Percentiles rank a stretch among this genome's conserved stretches.
These are phyloP conservation scores for Drosophila pallidifrons DNA, from an alignment of 1,140 invertebrate genomes.

Conservation along the genomic window DNA sequence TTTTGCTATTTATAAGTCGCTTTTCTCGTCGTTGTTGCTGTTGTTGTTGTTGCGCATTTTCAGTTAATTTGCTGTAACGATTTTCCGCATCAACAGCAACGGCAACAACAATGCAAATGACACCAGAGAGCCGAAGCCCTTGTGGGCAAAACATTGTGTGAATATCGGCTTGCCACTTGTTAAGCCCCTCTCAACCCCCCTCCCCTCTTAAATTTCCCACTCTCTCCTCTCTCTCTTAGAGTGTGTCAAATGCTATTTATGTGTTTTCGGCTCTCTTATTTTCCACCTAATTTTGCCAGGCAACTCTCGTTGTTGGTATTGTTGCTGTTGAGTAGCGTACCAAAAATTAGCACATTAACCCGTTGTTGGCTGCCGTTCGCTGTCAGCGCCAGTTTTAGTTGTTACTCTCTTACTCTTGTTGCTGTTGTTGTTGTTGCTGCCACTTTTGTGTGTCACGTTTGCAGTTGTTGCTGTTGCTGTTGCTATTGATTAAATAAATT, in stretches of 20 bases:
- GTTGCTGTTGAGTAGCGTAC: slow-evolving; percentile 39
- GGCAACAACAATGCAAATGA: background rate
- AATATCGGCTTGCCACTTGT: slow-evolving; percentile 48
- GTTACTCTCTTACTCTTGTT: background rate
- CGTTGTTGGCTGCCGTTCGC: slow-evolving; percentile 51
- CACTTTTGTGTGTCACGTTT: slow-evolving; percentile 40
- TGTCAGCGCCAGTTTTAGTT: slow-evolving; percentile 21
- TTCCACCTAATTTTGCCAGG: slow-evolving; percentile 35
- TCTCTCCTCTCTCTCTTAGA: background rate
- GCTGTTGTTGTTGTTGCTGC: slow-evolving; percentile 20
- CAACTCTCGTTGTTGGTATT: slow-evolving; percentile 35
- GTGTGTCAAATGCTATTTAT: slow-evolving; percentile 42
- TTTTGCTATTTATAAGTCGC: slow-evolving; percentile 63
- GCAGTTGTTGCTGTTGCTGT: slow-evolving; percentile 24
- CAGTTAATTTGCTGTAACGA: slow-evolving; percentile 78
- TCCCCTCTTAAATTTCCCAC: background rate
- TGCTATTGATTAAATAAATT: slow-evolving; percentile 76
- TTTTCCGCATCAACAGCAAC: slow-evolving; percentile 70
- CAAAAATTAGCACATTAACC: slow-evolving; percentile 81
- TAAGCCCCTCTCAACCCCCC: slow-evolving; percentile 16
- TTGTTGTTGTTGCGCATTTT: slow-evolving; percentile 52
- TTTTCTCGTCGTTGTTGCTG: slow-evolving; percentile 39
- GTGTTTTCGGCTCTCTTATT: slow-evolving; percentile 12
- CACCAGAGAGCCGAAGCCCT: slow-evolving; percentile 28
- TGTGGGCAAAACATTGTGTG: slow-evolving; percentile 46